Percentiles rank a stretch among this genome's conserved stretches.
phyloP scores from a whole-genome alignment of 2,797 vertebrate species.

The Streptopelia turtur region DNA sequence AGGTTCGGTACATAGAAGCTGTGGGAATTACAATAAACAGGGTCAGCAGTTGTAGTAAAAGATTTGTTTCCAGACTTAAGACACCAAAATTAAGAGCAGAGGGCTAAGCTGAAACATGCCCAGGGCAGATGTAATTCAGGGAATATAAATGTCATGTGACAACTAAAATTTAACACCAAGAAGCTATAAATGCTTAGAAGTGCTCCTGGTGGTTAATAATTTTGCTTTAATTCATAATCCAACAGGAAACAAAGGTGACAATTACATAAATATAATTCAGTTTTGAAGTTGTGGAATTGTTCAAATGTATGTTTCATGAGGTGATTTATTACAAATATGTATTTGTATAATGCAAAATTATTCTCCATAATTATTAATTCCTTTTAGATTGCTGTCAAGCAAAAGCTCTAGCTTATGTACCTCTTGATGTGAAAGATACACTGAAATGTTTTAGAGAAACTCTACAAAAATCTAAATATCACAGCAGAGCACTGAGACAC shows the following conservation, averaged over 20 bases:
- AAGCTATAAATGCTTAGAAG: neutral
- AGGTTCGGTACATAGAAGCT: neutral
- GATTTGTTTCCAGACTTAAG: neutral
- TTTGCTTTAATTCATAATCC: neutral
- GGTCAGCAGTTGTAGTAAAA: neutral
- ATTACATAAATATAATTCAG: neutral
- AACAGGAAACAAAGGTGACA: neutral
- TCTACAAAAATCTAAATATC: conserved; percentile 79
- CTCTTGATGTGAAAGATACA: conserved; percentile 87
- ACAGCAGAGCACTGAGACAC: conserved; percentile 84
- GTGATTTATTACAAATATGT: neutral
- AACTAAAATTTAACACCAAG: neutral
- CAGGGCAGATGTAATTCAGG: neutral
- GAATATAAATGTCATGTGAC: neutral
- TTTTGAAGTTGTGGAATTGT: neutral
- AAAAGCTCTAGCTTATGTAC: conserved; percentile 84
- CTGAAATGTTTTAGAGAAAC: conserved; percentile 86
- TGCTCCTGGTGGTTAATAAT: neutral
- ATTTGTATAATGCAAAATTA: neutral
- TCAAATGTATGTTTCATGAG: neutral
- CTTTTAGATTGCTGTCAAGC: conserved; percentile 77
- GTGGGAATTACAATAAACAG: neutral
- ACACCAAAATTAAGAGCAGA: neutral
- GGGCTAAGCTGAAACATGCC: neutral
- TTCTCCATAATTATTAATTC: neutral